A percentile compares a stretch with the other conserved stretches of the same genome.
Evolutionary conservation across 2,797 vertebrate genomes (phyloP).

Genomic region (Dryobates pubescens): DNA sequence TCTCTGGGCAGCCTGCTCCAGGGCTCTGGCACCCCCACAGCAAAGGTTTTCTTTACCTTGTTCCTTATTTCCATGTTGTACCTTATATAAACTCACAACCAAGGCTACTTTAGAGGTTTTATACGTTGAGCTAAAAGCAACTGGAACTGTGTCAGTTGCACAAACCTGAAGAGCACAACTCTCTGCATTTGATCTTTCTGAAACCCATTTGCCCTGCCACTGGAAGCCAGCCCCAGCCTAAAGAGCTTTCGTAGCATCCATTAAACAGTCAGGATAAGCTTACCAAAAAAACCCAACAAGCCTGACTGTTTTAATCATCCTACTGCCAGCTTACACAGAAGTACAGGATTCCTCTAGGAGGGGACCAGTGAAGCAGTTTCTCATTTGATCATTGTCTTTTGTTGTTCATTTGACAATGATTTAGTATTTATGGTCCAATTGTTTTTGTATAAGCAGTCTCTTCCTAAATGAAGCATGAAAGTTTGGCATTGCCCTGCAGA

Average conservation of each 20-base stretch:
- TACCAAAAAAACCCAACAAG: too few species aligned
- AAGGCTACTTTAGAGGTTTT: neutral
- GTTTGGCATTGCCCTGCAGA: neutral
- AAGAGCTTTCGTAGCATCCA: neutral
- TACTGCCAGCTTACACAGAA: neutral
- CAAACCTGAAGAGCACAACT: neutral
- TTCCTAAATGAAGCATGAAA: neutral
- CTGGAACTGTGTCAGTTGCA: neutral
- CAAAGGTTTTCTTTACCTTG: too few species aligned
- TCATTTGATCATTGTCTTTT: neutral
- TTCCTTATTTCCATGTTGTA: too few species aligned
- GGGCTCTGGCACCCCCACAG: too few species aligned
- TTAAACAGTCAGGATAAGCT: neutral
- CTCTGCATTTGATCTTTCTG: neutral
- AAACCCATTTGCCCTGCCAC: neutral
- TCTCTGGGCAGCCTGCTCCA: too few species aligned
- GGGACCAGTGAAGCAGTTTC: neutral
- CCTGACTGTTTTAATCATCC: neutral
- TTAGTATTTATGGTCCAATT: neutral
- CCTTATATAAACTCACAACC: neutral
- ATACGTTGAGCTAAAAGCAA: neutral
- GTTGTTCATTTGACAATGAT: neutral
- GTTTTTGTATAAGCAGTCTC: neutral
- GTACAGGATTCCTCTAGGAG: neutral
- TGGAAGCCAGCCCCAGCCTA: neutral